phyloP scores from a whole-genome alignment of 2,113 vertebrate genomes.

The Rhinopithecus roxellana region DNA sequence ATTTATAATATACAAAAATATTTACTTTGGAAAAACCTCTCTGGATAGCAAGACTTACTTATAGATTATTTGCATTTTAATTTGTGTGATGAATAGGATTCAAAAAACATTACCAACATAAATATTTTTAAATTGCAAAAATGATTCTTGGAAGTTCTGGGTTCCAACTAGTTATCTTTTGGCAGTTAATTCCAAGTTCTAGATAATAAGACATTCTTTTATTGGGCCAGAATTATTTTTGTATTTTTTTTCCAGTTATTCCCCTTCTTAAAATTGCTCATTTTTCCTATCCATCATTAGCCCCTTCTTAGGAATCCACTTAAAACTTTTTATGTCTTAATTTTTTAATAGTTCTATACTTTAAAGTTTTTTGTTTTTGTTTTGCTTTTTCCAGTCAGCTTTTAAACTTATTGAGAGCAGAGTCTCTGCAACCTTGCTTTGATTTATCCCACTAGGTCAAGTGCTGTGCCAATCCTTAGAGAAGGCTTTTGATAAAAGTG shows the following conservation, averaged over 20 bases:
- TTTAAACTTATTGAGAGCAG: not conserved
- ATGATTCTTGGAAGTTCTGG: not conserved
- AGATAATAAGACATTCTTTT: not conserved
- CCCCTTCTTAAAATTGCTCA: not conserved
- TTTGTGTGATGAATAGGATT: slow-evolving; percentile 3
- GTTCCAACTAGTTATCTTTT: slow-evolving; percentile 12
- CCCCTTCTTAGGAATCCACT: not conserved
- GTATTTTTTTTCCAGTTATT: not conserved
- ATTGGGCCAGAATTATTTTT: not conserved
- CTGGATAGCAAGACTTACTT: not conserved
- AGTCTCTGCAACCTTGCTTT: not conserved
- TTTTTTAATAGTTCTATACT: not conserved
- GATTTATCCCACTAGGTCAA: not conserved
- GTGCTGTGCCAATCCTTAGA: not conserved
- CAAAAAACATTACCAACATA: not conserved
- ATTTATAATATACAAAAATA: slow-evolving; percentile 20
- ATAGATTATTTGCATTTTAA: slow-evolving; percentile 20
- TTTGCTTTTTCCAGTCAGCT: slow-evolving; percentile 13
- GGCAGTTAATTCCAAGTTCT: not conserved
- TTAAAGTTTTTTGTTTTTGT: not conserved
- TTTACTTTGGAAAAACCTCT: slow-evolving; percentile 26
- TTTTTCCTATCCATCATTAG: not conserved
- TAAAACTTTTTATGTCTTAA: not conserved
- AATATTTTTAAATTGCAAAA: not conserved
- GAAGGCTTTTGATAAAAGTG: not conserved